Evolutionary conservation across 2,888 invertebrate species (phyloP).

Genomic region (Dorcus parallelipipedus): DNA sequence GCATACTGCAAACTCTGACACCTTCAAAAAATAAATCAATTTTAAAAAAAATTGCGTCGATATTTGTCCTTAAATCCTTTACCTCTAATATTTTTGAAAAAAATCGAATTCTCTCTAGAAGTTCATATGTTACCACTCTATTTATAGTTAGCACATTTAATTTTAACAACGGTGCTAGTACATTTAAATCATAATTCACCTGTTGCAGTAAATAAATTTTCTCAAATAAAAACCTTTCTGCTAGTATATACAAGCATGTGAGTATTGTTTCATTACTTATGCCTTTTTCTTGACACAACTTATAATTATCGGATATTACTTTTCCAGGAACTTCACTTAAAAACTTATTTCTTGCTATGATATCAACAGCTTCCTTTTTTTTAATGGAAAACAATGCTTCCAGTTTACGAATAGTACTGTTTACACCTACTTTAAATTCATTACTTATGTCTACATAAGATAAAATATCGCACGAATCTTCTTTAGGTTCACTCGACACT

Average conservation of each 20-base stretch:
- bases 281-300: constrained; percentile 27
- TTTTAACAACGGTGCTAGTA: constrained; percentile 30
- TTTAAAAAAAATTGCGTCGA: background rate
- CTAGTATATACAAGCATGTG: constrained; percentile 36
- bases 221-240: constrained; percentile 23
- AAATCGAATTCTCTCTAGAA: constrained; percentile 24
- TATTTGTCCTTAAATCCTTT: constrained; percentile 5
- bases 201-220: constrained; percentile 33
- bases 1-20: constrained; percentile 29
- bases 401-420: constrained; percentile 2
- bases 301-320: constrained; percentile 30
- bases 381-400: constrained; percentile 12
- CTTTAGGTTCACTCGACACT: background rate
- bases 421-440: constrained; percentile 10
- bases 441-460: background rate
- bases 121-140: constrained; percentile 19
- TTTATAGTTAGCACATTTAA: constrained; percentile 22
- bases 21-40: constrained; percentile 28
- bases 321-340: constrained; percentile 22
- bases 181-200: constrained; percentile 33
- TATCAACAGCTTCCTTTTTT: constrained; percentile 23
- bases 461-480: constrained; percentile 9
- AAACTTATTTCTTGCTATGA: constrained; percentile 26
- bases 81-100: constrained; percentile 32
- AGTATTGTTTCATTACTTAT: constrained; percentile 29